Evolutionary conservation across 1,140 invertebrate genomes (phyloP).

Genomic region (Zaprionus africanus): DNA sequence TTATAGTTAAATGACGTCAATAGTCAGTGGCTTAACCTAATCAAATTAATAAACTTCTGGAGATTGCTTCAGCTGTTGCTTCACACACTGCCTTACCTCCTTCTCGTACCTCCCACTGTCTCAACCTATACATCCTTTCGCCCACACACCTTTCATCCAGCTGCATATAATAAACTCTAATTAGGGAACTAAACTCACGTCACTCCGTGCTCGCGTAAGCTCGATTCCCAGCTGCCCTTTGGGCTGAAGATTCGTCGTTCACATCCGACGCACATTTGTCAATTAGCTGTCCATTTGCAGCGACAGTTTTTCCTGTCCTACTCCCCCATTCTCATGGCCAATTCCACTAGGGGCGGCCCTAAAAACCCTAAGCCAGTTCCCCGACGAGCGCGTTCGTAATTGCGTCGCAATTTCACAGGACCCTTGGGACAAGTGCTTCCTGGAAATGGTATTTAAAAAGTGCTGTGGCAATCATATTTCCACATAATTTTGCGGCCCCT

Average conservation of each 20-base stretch:
- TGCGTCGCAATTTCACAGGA: constrained; percentile 26
- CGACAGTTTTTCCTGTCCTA: background rate
- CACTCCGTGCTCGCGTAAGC: constrained; percentile 44
- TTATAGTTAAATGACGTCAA: constrained; percentile 15
- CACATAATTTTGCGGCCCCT: background rate
- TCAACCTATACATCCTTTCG: constrained; percentile 40
- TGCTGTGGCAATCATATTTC: background rate
- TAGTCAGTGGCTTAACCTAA: constrained; percentile 15
- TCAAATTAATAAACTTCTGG: constrained; percentile 19
- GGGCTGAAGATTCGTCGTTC: constrained; percentile 15
- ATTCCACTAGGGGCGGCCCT: background rate
- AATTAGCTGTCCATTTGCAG: constrained; percentile 62
- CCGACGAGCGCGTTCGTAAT: constrained; percentile 2
- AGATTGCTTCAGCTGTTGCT: constrained; percentile 21
- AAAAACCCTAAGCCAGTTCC: background rate
- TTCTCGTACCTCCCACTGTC: background rate
- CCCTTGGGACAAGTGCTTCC: background rate
- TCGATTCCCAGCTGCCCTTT: constrained; percentile 49
- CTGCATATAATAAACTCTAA: constrained; percentile 70
- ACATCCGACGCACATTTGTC: constrained; percentile 53
- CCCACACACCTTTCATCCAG: constrained; percentile 38
- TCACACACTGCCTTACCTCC: background rate
- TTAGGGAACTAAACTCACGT: constrained; percentile 45
- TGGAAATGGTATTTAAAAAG: constrained; percentile 8
- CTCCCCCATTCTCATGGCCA: background rate